A percentile compares a stretch with the other conserved stretches of the same genome.
phyloP scores from a whole-genome alignment of 2,113 vertebrate species.

The Phoxinus phoxinus region DNA sequence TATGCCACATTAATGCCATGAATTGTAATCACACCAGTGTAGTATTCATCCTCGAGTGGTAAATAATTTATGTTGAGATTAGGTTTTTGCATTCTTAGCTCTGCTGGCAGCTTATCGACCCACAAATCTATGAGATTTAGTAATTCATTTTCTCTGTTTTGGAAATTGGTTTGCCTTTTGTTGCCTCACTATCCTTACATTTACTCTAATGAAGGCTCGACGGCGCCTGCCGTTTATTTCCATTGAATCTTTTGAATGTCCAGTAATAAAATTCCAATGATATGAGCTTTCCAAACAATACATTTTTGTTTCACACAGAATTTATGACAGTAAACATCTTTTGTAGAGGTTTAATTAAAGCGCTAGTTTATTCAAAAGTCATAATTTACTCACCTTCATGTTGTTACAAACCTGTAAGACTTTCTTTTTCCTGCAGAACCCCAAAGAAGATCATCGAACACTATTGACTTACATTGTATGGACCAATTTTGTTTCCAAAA shows the following conservation, averaged over 20 bases:
- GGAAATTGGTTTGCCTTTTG: conserved; percentile 29
- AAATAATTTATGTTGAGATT: conserved; percentile 57
- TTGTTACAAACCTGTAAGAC: background rate
- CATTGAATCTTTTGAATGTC: background rate
- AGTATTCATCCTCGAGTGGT: conserved; percentile 41
- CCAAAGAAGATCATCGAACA: background rate
- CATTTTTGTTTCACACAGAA: background rate
- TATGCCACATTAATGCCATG: conserved; percentile 44
- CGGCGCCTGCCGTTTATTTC: background rate
- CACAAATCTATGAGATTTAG: conserved; percentile 37
- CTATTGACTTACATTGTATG: background rate
- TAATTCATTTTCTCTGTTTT: conserved; percentile 43
- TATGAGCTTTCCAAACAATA: background rate
- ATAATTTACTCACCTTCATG: background rate
- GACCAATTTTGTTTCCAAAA: background rate
- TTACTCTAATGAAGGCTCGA: conserved; percentile 23
- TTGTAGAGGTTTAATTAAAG: background rate
- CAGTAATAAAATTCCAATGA: background rate
- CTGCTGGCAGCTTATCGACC: conserved; percentile 37
- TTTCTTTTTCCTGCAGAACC: background rate
- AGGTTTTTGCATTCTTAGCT: conserved; percentile 49
- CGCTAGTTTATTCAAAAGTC: background rate
- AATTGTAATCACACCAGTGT: conserved; percentile 50
- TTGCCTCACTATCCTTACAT: conserved; percentile 9
- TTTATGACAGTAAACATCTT: background rate